Conservation (phyloP, 2,888 invertebrate species). For the Parapristionchus giblindavisi region DNA sequence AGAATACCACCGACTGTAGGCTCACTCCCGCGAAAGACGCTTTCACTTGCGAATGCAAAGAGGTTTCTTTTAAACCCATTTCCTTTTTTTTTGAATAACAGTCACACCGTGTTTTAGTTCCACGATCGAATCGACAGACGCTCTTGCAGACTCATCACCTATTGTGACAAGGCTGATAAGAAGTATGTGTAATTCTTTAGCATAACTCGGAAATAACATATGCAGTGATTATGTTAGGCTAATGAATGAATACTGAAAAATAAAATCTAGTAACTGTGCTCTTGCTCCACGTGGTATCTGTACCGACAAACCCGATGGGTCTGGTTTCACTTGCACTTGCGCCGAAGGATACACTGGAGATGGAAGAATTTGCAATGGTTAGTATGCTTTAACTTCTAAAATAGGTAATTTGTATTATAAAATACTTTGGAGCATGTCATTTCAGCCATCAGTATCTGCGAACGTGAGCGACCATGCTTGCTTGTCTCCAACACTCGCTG, state of each 20-base stretch:
- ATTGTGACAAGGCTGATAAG: conserved; percentile 35
- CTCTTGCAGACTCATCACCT: conserved; percentile 18
- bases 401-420: neutral
- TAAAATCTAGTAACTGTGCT: conserved; percentile 13
- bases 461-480: conserved; percentile 32
- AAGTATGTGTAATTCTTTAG: neutral
- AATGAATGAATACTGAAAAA: neutral
- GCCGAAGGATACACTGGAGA: conserved; percentile 35
- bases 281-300: conserved; percentile 2
- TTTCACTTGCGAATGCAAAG: conserved; percentile 36
- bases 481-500: conserved; percentile 31
- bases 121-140: conserved; percentile 10
- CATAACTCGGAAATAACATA: neutral
- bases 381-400: neutral
- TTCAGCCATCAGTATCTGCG: conserved; percentile 37
- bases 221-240: too few relatives aligned
- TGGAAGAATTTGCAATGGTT: conserved; percentile 33
- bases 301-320: conserved; percentile 24
- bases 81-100: too few relatives aligned
- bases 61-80: neutral
- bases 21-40: conserved; percentile 6
- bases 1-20: conserved; percentile 28
- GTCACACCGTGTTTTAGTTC: neutral
- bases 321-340: conserved; percentile 35
- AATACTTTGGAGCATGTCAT: neutral